Conservation (phyloP, 2,113 vertebrate species). For the Catharus minimus region DNA sequence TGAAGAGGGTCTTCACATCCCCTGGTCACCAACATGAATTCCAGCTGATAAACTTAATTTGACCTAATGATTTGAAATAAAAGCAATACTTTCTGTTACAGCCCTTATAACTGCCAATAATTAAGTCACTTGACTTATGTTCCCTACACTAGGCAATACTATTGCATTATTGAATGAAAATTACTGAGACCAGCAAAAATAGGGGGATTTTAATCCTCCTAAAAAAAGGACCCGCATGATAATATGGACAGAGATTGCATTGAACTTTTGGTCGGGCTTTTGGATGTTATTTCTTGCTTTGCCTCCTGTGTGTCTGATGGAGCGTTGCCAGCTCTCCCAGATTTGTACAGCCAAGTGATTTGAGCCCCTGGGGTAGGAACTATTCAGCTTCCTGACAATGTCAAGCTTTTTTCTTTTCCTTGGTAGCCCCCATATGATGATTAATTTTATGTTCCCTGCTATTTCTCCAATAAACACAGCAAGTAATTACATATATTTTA, state of each 20-base stretch:
- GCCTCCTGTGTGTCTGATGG: neutral
- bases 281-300: neutral
- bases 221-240: neutral
- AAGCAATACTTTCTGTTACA: neutral
- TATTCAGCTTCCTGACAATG: neutral
- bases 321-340: neutral
- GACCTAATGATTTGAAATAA: constrained; percentile 15
- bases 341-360: neutral
- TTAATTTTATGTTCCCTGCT: neutral
- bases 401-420: neutral
- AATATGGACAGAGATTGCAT: neutral
- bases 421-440: neutral
- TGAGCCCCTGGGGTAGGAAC: neutral
- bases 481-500: neutral
- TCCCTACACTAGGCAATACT: neutral
- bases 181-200: neutral
- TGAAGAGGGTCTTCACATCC: neutral
- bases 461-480: neutral
- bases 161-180: neutral
- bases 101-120: neutral
- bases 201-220: neutral
- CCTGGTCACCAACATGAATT: neutral
- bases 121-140: constrained; percentile 3
- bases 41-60: constrained; percentile 3
- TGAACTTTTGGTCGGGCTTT: neutral